Conservation (phyloP, 2,888 invertebrate genomes). For the Globia sparganii region DNA sequence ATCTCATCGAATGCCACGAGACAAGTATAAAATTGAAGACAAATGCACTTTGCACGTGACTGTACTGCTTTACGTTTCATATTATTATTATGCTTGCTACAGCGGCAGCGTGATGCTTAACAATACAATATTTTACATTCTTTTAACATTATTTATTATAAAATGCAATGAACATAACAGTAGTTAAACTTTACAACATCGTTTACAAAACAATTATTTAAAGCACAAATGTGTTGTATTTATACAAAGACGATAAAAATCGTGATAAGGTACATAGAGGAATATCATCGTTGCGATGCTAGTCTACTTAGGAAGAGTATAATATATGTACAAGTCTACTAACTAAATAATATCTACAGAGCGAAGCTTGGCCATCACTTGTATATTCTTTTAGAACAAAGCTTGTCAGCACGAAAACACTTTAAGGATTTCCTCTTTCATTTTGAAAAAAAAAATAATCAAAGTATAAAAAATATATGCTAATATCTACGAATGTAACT, state of each 20-base stretch:
- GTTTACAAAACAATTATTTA: slow-evolving; percentile 16
- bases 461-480: neutral
- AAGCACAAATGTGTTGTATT: slow-evolving; percentile 13
- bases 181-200: slow-evolving; percentile 27
- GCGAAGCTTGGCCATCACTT: slow-evolving; percentile 26
- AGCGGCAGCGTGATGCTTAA: slow-evolving; percentile 30
- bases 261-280: slow-evolving; percentile 32
- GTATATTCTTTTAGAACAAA: slow-evolving; percentile 27
- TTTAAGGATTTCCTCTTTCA: neutral
- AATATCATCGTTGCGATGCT: slow-evolving; percentile 16
- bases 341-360: slow-evolving; percentile 19
- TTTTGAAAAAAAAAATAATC: neutral
- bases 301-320: slow-evolving; percentile 9
- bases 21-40: neutral
- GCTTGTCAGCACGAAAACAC: slow-evolving; percentile 2
- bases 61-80: slow-evolving; percentile 10
- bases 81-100: neutral
- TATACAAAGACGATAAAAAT: slow-evolving; percentile 10
- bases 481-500: too few species aligned
- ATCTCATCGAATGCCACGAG: neutral
- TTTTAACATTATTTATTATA: slow-evolving; percentile 52
- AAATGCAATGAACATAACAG: slow-evolving; percentile 61
- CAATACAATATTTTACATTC: slow-evolving; percentile 27
- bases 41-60: neutral
- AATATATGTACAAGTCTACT: slow-evolving; percentile 42